Evolutionary conservation across 1,140 invertebrate genomes (phyloP), one percentile per base, ranked within the genome.

Genomic region (Philotrypesis tridentata): DNA sequence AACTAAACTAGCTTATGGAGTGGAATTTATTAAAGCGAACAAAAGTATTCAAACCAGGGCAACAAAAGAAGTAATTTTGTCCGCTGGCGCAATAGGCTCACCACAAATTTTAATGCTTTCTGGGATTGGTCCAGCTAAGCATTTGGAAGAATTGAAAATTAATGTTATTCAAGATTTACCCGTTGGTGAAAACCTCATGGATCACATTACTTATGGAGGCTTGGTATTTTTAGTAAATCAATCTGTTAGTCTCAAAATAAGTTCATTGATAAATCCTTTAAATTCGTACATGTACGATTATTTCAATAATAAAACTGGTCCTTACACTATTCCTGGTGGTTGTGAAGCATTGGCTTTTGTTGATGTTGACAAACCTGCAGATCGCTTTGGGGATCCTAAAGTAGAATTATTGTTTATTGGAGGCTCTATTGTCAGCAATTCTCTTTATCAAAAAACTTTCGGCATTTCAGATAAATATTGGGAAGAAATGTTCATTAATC

Each of bases 101-200:
- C 95, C 96, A 0, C 95, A 96, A 84, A 84, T 97, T 4, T 90
- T 97, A 1, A 96, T 97, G 96, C 86, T 97, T 1, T 96, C 95
- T 2, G 96, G 96, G 2, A 93, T 97, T 23, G 96, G 96, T 12
- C 96, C 96, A 0, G 93, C 88, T 29, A 90, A 94, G 61, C 95
- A 97, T 88, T 90, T 97, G 17, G 87, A 90, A 55, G 86, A 92
- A 21, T 83, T 94, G 60, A 92, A 92, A n/a, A 95, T 96, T 40
- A 91, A 93, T 1, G 92, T 95, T 0, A 81, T 95, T 1, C 93
- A 93, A 81, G 94, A 97, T 92, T 92, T 96, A 23, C 95, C 93
- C n/a, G 96, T 96, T 6, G 96, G 96, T 1, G 94, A 94, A 72
- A 97, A 96, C 87, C 89, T 97, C 5, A 96, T 96, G 93, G 96